Percentiles rank a stretch among this genome's conserved stretches.
These are phyloP conservation scores for Drosophila elegans DNA, from an alignment of 1,140 invertebrate genomes.

Conservation along the genomic window DNA sequence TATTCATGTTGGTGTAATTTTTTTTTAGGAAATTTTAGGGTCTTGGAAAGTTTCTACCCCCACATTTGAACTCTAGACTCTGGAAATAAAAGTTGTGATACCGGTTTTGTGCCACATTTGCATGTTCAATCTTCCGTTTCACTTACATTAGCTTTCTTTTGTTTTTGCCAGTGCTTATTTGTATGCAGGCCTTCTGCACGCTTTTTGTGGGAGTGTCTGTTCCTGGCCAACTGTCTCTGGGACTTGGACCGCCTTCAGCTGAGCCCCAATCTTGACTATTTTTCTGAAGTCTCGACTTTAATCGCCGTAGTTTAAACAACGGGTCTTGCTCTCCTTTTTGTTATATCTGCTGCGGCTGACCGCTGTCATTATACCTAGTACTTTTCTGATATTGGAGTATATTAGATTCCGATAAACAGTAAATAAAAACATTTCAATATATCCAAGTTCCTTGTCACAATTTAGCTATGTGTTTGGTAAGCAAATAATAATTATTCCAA, in stretches of 20 bases:
- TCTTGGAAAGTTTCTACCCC: too few species aligned
- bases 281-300: slow-evolving; percentile 16
- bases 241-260: slow-evolving; percentile 1
- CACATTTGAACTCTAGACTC: too few species aligned
- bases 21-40: too few species aligned
- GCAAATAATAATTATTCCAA: too few species aligned
- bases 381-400: background rate
- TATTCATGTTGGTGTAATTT: background rate
- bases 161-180: slow-evolving; percentile 25
- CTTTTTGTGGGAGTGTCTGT: background rate
- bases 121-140: slow-evolving; percentile 28
- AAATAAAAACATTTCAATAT: too few species aligned
- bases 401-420: background rate
- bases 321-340: background rate
- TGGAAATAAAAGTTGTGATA: background rate
- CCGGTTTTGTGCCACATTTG: slow-evolving; percentile 12
- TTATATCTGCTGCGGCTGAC: slow-evolving; percentile 6
- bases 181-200: slow-evolving; percentile 8
- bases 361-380: background rate
- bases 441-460: too few species aligned
- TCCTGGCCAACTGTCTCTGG: slow-evolving; percentile 2
- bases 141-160: background rate
- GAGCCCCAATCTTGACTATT: slow-evolving; percentile 12
- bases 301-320: background rate
- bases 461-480: too few species aligned